Evolutionary conservation across 2,888 invertebrate genomes (phyloP).

Genomic region (Tyria jacobaeae): DNA sequence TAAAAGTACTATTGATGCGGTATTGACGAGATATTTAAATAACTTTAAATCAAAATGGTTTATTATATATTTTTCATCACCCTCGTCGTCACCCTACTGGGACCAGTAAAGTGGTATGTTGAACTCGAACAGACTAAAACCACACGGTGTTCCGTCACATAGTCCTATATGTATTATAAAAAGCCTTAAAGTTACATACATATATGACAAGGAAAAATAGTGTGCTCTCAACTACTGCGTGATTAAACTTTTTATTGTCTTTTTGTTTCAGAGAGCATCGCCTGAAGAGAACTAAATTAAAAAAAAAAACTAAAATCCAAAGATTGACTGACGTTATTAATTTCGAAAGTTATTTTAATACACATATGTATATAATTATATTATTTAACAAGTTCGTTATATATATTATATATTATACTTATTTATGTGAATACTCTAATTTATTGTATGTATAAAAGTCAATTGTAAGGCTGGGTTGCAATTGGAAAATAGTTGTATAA

Average conservation of each 20-base stretch:
- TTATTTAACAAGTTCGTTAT: constrained; percentile 39
- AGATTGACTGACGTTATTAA: constrained; percentile 70
- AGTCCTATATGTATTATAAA: too few species aligned
- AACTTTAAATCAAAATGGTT: too few species aligned
- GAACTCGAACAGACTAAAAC: too few species aligned
- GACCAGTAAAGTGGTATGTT: too few species aligned
- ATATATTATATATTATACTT: constrained; percentile 51
- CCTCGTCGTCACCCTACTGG: too few species aligned
- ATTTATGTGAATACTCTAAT: constrained; percentile 66
- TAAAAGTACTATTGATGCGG: too few species aligned
- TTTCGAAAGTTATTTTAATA: constrained; percentile 40
- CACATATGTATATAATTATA: constrained; percentile 20
- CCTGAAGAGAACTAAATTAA: constrained; percentile 67
- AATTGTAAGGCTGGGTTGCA: constrained; percentile 84
- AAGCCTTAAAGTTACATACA: too few species aligned
- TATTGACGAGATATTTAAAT: too few species aligned
- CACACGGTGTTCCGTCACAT: too few species aligned
- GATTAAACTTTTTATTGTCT: constrained; percentile 6
- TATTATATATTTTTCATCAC: too few species aligned
- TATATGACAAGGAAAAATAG: too few species aligned
- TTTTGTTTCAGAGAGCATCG: constrained; percentile 72
- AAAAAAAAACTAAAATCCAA: constrained; percentile 46
- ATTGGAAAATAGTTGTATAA: constrained; percentile 70
- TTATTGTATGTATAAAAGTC: constrained; percentile 59
- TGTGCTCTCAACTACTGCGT: neutral